Base-by-base conservation (phyloP, 2,113 vertebrate genomes). In the Phylloscopus trochiloides region DNA sequence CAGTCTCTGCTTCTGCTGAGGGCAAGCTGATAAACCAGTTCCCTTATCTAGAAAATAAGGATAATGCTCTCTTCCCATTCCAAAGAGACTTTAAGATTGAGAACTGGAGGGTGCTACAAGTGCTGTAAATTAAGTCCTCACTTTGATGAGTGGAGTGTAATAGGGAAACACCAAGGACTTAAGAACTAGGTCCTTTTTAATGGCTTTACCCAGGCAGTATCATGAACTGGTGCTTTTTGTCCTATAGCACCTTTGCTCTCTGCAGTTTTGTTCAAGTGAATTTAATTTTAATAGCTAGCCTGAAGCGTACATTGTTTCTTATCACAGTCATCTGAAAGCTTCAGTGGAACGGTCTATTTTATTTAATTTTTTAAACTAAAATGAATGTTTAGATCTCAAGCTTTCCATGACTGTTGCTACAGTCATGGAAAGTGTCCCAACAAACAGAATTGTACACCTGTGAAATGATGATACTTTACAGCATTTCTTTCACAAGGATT, bases 1-100 rank as follows among this genome's bases (percentile, higher is more conserved):
- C 47, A 92, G 51, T 18, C 65, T 94, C 78, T 88, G 67, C 57
- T 31, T 67, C 52, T 79, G 0, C 73, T 80, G 55, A 94, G 76
- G 57, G 67, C 40, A 92, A 90, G 75, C 88, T 93, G 91, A 91
- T 95, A 76, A 95, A 93, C 90, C 77, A 75, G 75, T 92, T 94
- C 87, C 32, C 82, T 85, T 83, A 92, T 95, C 84, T 94, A 47
- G 67, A 88, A 92, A 87, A 91, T 70, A 92, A 76, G 84, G 91
- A 67, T 92, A 88, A 82, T 89, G 51, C 34, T 84, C 38, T 92
- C 75, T 86, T 95, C 65, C 91, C 75, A 25, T 92, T 88, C 75
- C 63, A 81, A 90, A 92, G n/a, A 31, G 34, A 78, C 13, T 81
- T 38, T 7, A 51, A 68, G 55, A 77, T 8, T 58, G 43, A 76